Base-by-base conservation (phyloP, 2,113 vertebrate species). In the Oncorhynchus mykiss region DNA sequence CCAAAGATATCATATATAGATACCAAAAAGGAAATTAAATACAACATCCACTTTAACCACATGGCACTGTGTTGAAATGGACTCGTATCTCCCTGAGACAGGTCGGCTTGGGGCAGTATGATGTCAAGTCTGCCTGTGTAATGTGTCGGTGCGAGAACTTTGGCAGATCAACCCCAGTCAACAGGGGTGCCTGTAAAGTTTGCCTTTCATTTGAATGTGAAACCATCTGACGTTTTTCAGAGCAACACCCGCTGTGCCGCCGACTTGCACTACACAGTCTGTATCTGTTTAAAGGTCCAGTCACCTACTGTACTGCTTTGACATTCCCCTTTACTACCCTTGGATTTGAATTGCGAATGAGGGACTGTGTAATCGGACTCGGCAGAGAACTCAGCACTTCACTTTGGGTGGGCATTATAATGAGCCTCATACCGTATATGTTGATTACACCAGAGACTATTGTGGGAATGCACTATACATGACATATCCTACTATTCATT, bases 21-120 rank as follows among this genome's bases (percentile, higher is more conserved):
- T 54, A 73, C 67, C 67, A 0, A 49, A 45, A 31, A 49, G 49
- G 22, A 70, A 80, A 60, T 78, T 62, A 74, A 76, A 88, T 65
- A 71, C 31, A 20, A n/a, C 66, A 62, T 75, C 54, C 62, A 62
- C 76, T 78, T 64, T n/a, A 77, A 25, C 31, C 62, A 51, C 45
- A 62, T 25, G 4, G 70, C 13, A 66, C 72, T 75, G 4, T 79
- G 62, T 60, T 29, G 77, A 29, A 78, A 67, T 70, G 16, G 69
- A 76, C 45, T 62, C 81, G 85, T 87, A 90, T 88, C 86, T 77
- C 54, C 78, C 71, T 74, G 59, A 82, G 73, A 86, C 85, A 82
- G 85, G 79, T 78, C 71, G 25, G 79, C 88, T 83, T 0, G 14
- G 79, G 85, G 85, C 68, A 34, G 77, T 72, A 75, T 86, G 73